phyloP scores from a whole-genome alignment of 2,113 vertebrate genomes.

The Atlantisia rogersi region DNA sequence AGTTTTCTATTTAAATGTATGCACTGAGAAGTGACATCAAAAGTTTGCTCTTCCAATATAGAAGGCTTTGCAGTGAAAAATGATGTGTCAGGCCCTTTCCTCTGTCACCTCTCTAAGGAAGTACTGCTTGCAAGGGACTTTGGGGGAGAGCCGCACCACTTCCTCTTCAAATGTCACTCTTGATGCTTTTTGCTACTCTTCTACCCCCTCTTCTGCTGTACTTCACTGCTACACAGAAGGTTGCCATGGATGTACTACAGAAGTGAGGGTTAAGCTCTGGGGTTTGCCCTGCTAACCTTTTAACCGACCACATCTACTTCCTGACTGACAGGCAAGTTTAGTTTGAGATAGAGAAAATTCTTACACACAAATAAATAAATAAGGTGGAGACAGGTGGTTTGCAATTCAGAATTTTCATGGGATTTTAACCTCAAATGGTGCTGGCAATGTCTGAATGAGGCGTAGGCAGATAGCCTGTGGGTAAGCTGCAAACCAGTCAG shows the following conservation, averaged over 20 bases:
- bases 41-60: background rate
- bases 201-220: background rate
- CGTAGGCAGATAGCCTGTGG: background rate
- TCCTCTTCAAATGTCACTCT: background rate
- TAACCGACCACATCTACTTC: background rate
- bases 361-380: background rate
- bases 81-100: background rate
- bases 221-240: background rate
- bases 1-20: background rate
- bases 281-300: background rate
- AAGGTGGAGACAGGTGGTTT: background rate
- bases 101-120: background rate
- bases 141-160: background rate
- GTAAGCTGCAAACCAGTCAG: background rate
- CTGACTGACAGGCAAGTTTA: background rate
- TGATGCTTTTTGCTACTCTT: background rate
- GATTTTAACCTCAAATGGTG: background rate
- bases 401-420: background rate
- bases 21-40: background rate
- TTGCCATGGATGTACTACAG: background rate
- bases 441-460: background rate
- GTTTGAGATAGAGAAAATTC: background rate
- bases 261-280: background rate
- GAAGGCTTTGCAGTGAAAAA: background rate
- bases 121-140: background rate